phyloP scores from a whole-genome alignment of 2,113 vertebrate species.

The Sus scrofa region DNA sequence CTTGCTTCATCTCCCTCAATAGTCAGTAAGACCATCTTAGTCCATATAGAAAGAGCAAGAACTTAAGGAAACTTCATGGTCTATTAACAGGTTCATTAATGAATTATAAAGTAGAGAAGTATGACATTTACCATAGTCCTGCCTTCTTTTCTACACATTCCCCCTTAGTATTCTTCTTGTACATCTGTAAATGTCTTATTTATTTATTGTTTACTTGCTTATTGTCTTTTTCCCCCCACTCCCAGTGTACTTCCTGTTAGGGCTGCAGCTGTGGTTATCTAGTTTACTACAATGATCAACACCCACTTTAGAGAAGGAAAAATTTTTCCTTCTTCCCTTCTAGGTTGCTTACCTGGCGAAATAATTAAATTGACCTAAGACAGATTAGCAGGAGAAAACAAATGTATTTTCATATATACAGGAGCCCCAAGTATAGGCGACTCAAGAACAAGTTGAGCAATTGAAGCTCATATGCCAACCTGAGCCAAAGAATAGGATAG shows the following conservation, averaged over 20 bases:
- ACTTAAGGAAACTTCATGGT: not conserved
- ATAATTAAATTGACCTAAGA: not conserved
- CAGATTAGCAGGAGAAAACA: not conserved
- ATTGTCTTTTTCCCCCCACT: not conserved
- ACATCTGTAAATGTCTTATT: not conserved
- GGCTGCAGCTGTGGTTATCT: not conserved
- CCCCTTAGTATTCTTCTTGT: not conserved
- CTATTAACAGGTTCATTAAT: not conserved
- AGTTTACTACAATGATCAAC: not conserved
- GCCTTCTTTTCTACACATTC: not conserved
- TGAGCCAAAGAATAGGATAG: not conserved
- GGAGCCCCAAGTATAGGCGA: not conserved
- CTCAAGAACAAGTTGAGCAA: not conserved
- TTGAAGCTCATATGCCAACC: not conserved
- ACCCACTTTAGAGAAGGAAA: no score
- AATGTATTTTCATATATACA: not conserved
- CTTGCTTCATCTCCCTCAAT: not conserved
- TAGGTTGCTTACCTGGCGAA: not conserved
- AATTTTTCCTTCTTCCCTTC: not conserved
- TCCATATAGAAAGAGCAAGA: not conserved
- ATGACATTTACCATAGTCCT: not conserved
- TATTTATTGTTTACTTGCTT: not conserved
- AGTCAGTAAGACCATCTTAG: not conserved
- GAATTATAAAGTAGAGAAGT: not conserved
- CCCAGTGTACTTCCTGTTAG: not conserved